Base-by-base conservation (phyloP, 2,888 invertebrate genomes). In the Diplolepis rosae region DNA sequence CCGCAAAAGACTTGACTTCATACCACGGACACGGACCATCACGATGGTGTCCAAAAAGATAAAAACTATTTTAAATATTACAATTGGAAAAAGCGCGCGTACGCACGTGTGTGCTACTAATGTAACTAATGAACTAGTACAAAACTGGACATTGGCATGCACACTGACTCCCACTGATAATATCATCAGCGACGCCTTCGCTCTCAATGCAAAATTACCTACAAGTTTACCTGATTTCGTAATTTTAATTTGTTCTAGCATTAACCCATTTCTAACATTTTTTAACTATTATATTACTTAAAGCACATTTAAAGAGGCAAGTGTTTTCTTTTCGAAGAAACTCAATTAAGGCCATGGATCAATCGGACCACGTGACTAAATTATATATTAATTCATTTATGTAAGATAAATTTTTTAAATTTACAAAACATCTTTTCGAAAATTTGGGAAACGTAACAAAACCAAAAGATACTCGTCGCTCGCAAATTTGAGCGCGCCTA, bases 1-100 rank as follows among this genome's bases (percentile, higher is more conserved):
- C 61, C 68, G 73, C 70, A 73, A 75, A 74, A 39, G 65, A 71
- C 74, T 72, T 65, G 68, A 69, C 56, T 72, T 48, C 65, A 67
- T 42, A 35, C 52, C 65, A 67, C 71, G 24, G 39, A 24, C 56
- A 66, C 45, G 28, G 48, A 32, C 28, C 42, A 61, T 61, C 56
- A 61, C 13, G 22, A 24, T 24, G 39, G 22, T 61, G 35, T 61
- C 56, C 35, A 13, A 61, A 61, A 35, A 35, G 56, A 61, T 61
- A 61, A 56, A 35, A 61, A 61, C 39, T 61, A 61, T 61, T 61
- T 61, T 61, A 61, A 61, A 61, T 61, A 61, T 61, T n/a, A n/a
- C 56, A 61, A 35, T 61, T 22, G n/a, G 22, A 61, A 61, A 35
- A 61, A 61, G 32, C 32, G 32, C 35, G 56, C 35, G 56, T 22